Conservation (phyloP, 2,113 vertebrate genomes). For the Misgurnus mizolepis region DNA sequence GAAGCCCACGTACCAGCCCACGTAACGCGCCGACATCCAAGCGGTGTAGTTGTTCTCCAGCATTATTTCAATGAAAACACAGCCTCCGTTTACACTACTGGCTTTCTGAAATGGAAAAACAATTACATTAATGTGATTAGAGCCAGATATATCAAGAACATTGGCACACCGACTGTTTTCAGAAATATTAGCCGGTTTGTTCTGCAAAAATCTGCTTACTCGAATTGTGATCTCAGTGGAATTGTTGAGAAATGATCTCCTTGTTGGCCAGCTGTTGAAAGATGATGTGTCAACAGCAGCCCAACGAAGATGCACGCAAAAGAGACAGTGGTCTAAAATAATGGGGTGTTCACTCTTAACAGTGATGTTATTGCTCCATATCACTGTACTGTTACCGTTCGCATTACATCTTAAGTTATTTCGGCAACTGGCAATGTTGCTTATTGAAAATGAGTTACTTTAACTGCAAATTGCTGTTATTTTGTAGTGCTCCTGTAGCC, state of each 20-base stretch:
- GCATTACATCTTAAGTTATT: too few species aligned
- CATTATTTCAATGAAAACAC: slow-evolving; percentile 87
- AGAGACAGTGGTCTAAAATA: background rate
- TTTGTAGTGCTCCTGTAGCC: too few species aligned
- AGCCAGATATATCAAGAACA: background rate
- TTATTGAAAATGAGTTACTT: background rate
- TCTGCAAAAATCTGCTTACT: background rate
- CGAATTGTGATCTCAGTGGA: background rate
- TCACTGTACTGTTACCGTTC: too few species aligned
- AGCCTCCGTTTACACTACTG: slow-evolving; percentile 81
- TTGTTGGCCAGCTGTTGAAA: background rate
- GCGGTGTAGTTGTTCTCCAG: slow-evolving; percentile 88
- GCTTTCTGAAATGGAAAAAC: slow-evolving; percentile 66
- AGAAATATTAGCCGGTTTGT: background rate
- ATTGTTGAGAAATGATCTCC: background rate
- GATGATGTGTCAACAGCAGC: too few species aligned
- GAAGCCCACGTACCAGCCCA: slow-evolving; percentile 87
- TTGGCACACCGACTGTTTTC: background rate
- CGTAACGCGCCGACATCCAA: slow-evolving; percentile 85
- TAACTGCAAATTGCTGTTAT: too few species aligned
- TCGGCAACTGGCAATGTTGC: background rate
- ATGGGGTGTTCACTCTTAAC: background rate
- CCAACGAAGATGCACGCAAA: background rate
- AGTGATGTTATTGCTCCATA: background rate
- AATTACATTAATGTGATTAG: background rate